phyloP scores from a whole-genome alignment of 2,888 invertebrate genomes.

The Pyrochroa serraticornis region DNA sequence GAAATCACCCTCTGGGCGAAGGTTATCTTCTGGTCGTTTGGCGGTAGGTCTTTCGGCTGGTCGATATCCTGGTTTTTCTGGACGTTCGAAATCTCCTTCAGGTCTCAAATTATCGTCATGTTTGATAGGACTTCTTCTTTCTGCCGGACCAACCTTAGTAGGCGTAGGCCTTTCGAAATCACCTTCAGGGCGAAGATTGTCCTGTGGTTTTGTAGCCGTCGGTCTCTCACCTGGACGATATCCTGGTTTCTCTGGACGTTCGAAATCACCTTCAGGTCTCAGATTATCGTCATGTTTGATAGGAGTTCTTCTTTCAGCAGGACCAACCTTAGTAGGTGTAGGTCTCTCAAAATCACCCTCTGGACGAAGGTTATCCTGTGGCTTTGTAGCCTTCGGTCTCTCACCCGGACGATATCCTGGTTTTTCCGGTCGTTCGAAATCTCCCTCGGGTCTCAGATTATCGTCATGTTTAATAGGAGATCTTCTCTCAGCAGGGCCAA shows the following conservation, averaged over 20 bases:
- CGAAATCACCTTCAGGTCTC: slow-evolving; percentile 59
- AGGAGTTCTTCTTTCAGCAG: slow-evolving; percentile 58
- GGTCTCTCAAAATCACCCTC: slow-evolving; percentile 65
- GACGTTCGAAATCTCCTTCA: slow-evolving; percentile 32
- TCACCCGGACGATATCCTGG: too few relatives aligned
- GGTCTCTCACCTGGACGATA: slow-evolving; percentile 53
- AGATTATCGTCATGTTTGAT: slow-evolving; percentile 61
- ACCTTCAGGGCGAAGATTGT: slow-evolving; percentile 65
- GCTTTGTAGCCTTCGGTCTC: too few relatives aligned
- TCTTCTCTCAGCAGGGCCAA: slow-evolving; percentile 58
- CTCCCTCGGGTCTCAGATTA: slow-evolving; percentile 60
- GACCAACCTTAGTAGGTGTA: slow-evolving; percentile 56
- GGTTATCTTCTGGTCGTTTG: too few relatives aligned
- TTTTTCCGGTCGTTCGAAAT: too few relatives aligned
- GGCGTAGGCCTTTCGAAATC: slow-evolving; percentile 37
- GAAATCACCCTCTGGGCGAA: too few relatives aligned
- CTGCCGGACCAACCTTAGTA: too few relatives aligned
- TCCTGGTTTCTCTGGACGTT: slow-evolving; percentile 52
- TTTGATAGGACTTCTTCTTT: too few relatives aligned
- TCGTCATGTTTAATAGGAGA: slow-evolving; percentile 54
- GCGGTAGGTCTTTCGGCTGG: slow-evolving; percentile 54
- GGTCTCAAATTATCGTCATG: too few relatives aligned
- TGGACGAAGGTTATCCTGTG: slow-evolving; percentile 44
- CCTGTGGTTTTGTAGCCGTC: slow-evolving; percentile 55
- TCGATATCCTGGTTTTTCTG: slow-evolving; percentile 58